Evolutionary conservation across 2,113 vertebrate species (phyloP), one percentile per base, ranked within the genome.

Genomic region (Psittacara wagleri): DNA sequence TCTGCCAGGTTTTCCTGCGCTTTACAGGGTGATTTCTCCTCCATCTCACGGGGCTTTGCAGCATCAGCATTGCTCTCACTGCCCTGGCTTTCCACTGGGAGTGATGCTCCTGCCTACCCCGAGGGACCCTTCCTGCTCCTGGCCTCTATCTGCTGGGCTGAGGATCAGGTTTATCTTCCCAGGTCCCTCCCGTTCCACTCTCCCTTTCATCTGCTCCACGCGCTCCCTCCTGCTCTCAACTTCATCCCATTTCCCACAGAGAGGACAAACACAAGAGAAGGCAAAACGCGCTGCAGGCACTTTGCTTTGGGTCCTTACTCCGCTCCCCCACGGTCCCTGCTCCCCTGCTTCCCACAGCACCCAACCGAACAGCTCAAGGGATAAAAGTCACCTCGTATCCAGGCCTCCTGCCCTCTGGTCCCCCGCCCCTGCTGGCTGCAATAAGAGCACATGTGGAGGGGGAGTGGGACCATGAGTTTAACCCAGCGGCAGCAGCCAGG

Each of bases 31-130:
- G 7, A 1, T 29, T 39, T 29, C 3, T 24, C 15, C 43, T 37
- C 28, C 1, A 0, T 39, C 37, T 49, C 0, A 0, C 51, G 4
- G 55, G 33, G 46, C 6, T 62, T 37, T 31, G 68, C 68, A 2
- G 11, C 11, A 2, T 6, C 44, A 14, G 0, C 19, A 0, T 3
- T 2, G 4, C 9, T 10, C 13, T 5, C 18, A 1, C n/a, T 3
- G 15, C 49, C 63, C 7, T 25, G 79, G 72, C 54, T 83, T 16
- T 4, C 33, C 3, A 4, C 68, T 1, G 25, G 67, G 19, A 51
- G 49, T 0, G 55, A 20, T 33, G 64, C 59, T 48, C 41, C 68
- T 63, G 73, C 29, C n/a, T 41, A 0, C 33, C 62, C 3, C 1
- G 39, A 62, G 75, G 59, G 31, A 9, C 22, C 0, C 1, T 5